Evolutionary conservation across 2,113 vertebrate genomes (phyloP).

Genomic region (Scalopus aquaticus): DNA sequence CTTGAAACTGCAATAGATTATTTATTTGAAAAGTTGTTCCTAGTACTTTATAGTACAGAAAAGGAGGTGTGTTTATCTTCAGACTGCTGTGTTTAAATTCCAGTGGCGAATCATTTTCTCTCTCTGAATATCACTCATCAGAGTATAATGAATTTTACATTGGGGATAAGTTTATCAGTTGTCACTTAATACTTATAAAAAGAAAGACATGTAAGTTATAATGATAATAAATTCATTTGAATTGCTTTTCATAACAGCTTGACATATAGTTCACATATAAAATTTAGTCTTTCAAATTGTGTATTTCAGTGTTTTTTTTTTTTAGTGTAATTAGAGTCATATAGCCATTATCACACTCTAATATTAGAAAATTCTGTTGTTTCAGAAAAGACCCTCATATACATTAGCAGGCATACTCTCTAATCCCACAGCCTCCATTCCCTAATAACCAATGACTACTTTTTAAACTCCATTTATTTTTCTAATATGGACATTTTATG

Average conservation of each 20-base stretch:
- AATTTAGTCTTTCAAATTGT: neutral
- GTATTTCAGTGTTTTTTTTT: neutral
- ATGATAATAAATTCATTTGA: neutral
- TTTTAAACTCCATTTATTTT: neutral
- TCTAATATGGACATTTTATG: neutral
- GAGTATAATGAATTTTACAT: neutral
- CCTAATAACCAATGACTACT: neutral
- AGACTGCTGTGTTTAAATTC: neutral
- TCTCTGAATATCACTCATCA: neutral
- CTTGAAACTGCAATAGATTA: constrained; percentile 28
- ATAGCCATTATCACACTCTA: neutral
- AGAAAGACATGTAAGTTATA: neutral
- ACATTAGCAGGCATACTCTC: neutral
- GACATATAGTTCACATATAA: neutral
- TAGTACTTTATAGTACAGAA: constrained; percentile 1
- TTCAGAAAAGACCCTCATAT: neutral
- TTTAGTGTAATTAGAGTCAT: neutral
- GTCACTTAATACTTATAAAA: neutral
- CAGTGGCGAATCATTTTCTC: neutral
- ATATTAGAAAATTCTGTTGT: neutral
- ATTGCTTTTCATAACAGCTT: neutral
- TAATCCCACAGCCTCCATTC: neutral
- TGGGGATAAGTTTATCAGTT: neutral
- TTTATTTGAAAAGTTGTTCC: constrained; percentile 42
- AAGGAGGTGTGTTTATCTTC: neutral